Evolutionary conservation across 2,797 vertebrate genomes (phyloP).

Genomic region (Ctenopoma kingsleyae): DNA sequence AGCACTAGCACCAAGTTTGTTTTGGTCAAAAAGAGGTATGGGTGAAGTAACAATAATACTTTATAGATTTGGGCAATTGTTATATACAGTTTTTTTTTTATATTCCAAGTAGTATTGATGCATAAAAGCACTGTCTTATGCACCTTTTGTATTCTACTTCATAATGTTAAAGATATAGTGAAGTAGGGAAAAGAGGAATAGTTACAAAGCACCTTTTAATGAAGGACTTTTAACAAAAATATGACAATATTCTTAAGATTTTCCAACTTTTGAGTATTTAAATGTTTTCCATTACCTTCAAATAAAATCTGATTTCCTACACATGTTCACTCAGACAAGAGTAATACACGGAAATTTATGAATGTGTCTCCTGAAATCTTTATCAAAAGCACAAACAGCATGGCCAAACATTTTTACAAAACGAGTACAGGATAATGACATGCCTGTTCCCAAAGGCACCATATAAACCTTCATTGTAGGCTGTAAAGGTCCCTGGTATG

Average conservation of each 20-base stretch:
- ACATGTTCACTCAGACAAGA: not conserved
- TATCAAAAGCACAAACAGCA: conserved; percentile 1
- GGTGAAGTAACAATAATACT: no score
- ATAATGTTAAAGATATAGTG: not conserved
- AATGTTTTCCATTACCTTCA: conserved; percentile 32
- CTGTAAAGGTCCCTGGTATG: conserved; percentile 12
- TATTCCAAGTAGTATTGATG: no score
- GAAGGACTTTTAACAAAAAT: conserved; percentile 46
- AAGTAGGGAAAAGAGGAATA: not conserved
- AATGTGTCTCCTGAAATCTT: conserved; percentile 19
- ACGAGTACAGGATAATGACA: conserved; percentile 7
- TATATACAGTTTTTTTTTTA: no score
- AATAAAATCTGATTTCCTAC: conserved; percentile 2
- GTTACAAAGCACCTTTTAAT: conserved; percentile 69
- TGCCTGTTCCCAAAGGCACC: conserved; percentile 7
- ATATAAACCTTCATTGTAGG: not conserved
- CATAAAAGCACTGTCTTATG: no score
- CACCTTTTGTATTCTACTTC: no score
- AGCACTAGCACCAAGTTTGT: no score
- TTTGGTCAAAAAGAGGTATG: no score
- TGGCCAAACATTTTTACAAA: conserved; percentile 4
- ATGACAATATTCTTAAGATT: conserved; percentile 26
- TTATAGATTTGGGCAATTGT: no score
- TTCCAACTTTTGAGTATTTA: conserved; percentile 49
- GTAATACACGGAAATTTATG: not conserved